These are phyloP conservation scores for Pantherophis guttatus DNA, from an alignment of 2,113 vertebrate species.

Conservation along the genomic window DNA sequence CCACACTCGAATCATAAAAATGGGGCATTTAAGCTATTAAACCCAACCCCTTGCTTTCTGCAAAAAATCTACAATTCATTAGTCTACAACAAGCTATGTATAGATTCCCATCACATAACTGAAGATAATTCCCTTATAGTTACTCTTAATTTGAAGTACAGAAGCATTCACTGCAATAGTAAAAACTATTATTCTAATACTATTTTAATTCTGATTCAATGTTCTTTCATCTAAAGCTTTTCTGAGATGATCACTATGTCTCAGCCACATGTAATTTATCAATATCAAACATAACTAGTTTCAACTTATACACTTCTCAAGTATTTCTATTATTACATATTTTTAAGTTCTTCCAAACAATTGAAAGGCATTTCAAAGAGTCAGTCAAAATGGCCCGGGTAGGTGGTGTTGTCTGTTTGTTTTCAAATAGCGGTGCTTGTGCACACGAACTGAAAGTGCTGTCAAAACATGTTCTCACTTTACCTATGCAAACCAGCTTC, in stretches of 20 bases:
- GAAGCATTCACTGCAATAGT: background rate
- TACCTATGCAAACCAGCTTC: background rate
- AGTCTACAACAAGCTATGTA: background rate
- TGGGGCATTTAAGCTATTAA: background rate
- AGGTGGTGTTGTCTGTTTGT: background rate
- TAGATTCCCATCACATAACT: background rate
- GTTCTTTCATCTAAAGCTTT: background rate
- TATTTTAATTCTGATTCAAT: background rate
- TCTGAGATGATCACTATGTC: background rate
- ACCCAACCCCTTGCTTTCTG: background rate
- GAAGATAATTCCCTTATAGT: background rate
- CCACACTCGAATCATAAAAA: background rate
- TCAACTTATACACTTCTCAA: background rate
- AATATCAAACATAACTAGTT: background rate
- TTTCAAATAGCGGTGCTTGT: background rate
- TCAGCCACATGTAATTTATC: background rate
- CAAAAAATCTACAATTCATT: background rate
- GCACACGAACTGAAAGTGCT: background rate
- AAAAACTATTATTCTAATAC: background rate
- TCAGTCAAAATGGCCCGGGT: background rate
- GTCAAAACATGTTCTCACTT: background rate
- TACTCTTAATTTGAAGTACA: background rate
- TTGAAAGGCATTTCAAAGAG: background rate
- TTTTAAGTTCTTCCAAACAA: background rate
- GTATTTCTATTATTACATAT: background rate